Base-by-base conservation (phyloP, 2,113 vertebrate species). In the Mus pahari region DNA sequence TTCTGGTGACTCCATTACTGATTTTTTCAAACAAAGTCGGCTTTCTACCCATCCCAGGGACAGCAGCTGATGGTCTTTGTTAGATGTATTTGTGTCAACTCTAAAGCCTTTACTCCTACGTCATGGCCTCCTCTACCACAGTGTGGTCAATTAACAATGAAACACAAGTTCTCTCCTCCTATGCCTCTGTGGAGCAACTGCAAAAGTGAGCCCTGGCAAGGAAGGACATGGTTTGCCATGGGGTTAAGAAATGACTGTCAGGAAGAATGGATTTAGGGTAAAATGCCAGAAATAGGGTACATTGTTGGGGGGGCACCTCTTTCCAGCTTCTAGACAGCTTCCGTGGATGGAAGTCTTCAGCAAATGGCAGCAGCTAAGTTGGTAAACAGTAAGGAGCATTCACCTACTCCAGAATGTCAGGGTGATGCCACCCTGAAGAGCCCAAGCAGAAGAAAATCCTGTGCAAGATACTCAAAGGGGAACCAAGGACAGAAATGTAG, bases 1-100 rank as follows among this genome's bases (percentile, higher is more conserved):
- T 88, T 70, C 89, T 89, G 90, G 77, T 96, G 95, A 97, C 60
- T 42, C 77, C 68, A n/a, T 90, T 90, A 92, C 42, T 86, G 88
- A 93, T 93, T 55, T 60, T 90, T 96, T 58, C 48, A 74, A 92
- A 90, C 77, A 89, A 95, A 95, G 88, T 73, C 39, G 71, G 77
- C 64, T 91, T 96, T 95, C 36, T 84, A 55, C 68, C 64, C 74
- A 24, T 75, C 82, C 74, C 82, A 55, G 53, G 73, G 81, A 88
- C 36, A 86, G 71, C 81, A 91, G 73, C 64, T 36, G 31, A 87
- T 86, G 71, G 66, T 55, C 93, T 95, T 78, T 93, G 82, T 96
- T 77, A 94, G 75, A 92, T 24, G 19, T 71, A 73, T 96, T 92
- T 88, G 55, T 86, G 71, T 94, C 64, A 93, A 90, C 60, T 39